Conservation (phyloP, 1,140 invertebrate species). For the Apolygus lucorum region DNA sequence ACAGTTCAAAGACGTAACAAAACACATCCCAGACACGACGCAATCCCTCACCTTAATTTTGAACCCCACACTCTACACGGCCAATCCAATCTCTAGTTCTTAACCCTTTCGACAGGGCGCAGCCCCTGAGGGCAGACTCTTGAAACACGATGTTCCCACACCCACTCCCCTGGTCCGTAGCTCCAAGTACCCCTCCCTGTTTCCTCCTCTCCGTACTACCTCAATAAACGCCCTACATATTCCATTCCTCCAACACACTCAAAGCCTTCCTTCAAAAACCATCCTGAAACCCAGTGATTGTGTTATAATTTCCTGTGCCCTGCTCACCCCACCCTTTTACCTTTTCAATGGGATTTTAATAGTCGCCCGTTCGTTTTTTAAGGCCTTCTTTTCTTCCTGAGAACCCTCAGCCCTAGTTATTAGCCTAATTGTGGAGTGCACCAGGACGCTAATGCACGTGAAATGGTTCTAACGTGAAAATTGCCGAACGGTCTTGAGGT, state of each 20-base stretch:
- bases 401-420: background rate
- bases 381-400: background rate
- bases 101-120: background rate
- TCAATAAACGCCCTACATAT: background rate
- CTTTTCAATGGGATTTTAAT: slow-evolving; percentile 12
- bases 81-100: too few relatives aligned
- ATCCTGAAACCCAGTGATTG: background rate
- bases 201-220: background rate
- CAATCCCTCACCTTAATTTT: too few relatives aligned
- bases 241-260: too few relatives aligned
- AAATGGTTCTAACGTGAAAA: background rate
- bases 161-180: background rate
- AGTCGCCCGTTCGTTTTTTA: slow-evolving; percentile 6
- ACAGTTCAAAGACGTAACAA: too few relatives aligned
- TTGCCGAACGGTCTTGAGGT: background rate
- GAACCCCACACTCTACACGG: too few relatives aligned
- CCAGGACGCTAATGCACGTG: background rate
- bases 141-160: background rate
- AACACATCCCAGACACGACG: too few relatives aligned
- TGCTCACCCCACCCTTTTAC: background rate
- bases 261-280: too few relatives aligned
- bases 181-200: background rate
- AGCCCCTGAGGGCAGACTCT: background rate
- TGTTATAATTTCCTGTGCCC: slow-evolving; percentile 10
- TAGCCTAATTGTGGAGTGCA: background rate